phyloP scores from a whole-genome alignment of 2,113 vertebrate genomes.

The Orientallactaga bullata region DNA sequence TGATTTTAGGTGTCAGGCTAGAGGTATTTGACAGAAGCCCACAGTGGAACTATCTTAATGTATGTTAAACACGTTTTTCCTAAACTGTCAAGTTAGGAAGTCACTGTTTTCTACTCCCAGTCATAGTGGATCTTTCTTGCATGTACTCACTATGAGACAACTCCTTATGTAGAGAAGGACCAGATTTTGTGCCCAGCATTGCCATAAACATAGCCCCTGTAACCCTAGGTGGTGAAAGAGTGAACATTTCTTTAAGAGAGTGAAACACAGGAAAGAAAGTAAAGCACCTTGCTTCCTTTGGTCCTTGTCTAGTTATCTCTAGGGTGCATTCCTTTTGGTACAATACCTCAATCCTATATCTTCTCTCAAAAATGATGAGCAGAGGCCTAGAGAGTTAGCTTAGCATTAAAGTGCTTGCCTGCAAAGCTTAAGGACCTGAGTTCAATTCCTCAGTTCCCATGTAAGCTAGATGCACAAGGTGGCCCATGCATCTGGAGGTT shows the following conservation, averaged over 20 bases:
- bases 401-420: too few species aligned
- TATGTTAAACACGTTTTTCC: background rate
- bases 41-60: background rate
- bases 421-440: too few species aligned
- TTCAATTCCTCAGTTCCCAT: too few species aligned
- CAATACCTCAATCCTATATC: background rate
- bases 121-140: background rate
- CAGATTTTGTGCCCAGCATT: conserved; percentile 1
- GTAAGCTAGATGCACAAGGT: too few species aligned
- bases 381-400: too few species aligned
- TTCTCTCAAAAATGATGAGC: background rate
- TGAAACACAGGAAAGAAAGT: background rate
- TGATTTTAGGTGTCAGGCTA: background rate
- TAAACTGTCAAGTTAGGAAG: background rate
- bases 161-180: background rate
- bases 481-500: too few species aligned
- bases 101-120: background rate
- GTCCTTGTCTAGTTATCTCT: background rate
- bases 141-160: background rate
- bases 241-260: background rate
- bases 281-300: background rate
- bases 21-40: conserved; percentile 29
- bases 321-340: background rate
- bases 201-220: background rate
- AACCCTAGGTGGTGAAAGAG: background rate